These are phyloP conservation scores for Tridacna gigas DNA, from an alignment of 2,888 invertebrate species.

Conservation along the genomic window DNA sequence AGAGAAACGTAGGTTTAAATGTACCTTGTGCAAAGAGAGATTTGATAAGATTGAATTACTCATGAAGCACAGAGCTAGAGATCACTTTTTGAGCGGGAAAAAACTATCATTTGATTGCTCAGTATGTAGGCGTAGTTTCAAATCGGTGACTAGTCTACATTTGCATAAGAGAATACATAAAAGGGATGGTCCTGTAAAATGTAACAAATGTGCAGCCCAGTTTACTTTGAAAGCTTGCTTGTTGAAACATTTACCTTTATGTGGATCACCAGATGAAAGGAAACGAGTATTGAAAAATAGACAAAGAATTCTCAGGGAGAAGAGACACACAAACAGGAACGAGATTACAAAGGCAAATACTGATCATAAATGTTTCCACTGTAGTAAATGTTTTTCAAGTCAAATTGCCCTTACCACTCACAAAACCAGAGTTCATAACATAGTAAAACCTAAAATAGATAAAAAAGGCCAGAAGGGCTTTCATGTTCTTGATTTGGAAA, in stretches of 20 bases:
- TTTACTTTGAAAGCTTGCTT: background rate
- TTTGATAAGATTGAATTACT: background rate
- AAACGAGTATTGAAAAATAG: conserved; percentile 2
- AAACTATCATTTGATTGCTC: background rate
- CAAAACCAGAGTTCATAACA: background rate
- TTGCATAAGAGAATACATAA: background rate
- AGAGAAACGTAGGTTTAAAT: background rate
- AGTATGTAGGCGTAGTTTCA: background rate
- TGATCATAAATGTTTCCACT: background rate
- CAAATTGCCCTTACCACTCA: background rate
- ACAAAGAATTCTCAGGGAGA: background rate
- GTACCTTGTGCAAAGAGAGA: background rate
- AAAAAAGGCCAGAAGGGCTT: background rate
- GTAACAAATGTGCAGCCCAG: background rate
- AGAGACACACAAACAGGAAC: background rate
- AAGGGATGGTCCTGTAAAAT: background rate
- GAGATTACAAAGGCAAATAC: too few relatives aligned
- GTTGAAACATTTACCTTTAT: background rate
- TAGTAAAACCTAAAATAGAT: background rate
- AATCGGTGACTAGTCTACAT: background rate
- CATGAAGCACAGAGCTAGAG: conserved; percentile 15
- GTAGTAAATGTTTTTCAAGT: background rate
- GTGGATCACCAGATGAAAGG: conserved; percentile 28
- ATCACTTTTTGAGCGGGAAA: background rate
- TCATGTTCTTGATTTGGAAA: background rate